Conservation (phyloP, 2,113 vertebrate species). For the Epinephelus lanceolatus region DNA sequence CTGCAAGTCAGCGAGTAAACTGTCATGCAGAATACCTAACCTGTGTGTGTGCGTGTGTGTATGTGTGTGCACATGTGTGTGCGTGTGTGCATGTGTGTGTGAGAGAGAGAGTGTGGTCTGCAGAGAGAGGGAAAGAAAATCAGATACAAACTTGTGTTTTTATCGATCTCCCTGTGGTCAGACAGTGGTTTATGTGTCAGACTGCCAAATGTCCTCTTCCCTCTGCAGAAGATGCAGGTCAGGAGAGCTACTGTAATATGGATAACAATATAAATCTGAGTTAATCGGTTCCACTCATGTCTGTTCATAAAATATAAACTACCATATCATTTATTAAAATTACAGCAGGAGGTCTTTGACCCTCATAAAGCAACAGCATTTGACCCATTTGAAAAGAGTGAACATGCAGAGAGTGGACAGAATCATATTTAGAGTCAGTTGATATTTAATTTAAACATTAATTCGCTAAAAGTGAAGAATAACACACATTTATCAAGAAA, state of each 20-base stretch:
- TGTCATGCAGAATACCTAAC: conserved; percentile 62
- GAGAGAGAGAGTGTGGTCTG: conserved; percentile 27
- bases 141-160: conserved; percentile 53
- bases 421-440: background rate
- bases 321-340: background rate
- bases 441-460: background rate
- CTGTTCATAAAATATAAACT: background rate
- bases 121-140: conserved; percentile 40
- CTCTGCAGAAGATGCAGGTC: conserved; percentile 11
- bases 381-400: background rate
- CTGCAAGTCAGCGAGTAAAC: conserved; percentile 54
- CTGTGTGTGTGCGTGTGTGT: conserved; percentile 35
- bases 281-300: background rate
- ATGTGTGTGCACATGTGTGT: conserved; percentile 6
- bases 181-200: conserved; percentile 67
- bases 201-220: conserved; percentile 53
- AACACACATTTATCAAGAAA: background rate
- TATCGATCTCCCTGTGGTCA: conserved; percentile 69
- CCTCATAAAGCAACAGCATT: background rate
- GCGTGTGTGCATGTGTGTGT: conserved; percentile 6
- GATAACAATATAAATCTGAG: background rate
- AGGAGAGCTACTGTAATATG: conserved; percentile 20
- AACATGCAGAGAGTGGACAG: background rate
- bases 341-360: background rate
- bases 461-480: background rate